These are phyloP conservation scores for Myotis lucifugus DNA, from an alignment of 2,113 vertebrate species.

Conservation along the genomic window DNA sequence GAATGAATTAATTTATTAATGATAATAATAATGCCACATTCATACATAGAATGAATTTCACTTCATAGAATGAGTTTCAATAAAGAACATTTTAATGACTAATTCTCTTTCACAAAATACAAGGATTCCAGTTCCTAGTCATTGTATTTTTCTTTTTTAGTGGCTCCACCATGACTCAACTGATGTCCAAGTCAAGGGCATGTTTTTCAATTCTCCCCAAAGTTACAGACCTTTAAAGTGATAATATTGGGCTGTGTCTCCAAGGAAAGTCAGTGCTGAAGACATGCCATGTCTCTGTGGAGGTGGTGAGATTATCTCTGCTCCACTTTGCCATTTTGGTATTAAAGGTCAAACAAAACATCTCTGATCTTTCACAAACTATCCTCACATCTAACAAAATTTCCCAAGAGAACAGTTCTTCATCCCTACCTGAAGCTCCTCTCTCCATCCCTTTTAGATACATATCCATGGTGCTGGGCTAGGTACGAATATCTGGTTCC, in stretches of 20 bases:
- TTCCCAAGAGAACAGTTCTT: neutral
- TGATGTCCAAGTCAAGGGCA: neutral
- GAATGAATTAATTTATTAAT: neutral
- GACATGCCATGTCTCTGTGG: neutral
- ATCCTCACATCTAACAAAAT: neutral
- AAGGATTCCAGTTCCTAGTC: neutral
- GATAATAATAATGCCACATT: neutral
- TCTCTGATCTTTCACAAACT: neutral
- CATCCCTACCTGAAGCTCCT: neutral
- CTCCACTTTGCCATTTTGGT: neutral
- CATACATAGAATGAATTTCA: neutral
- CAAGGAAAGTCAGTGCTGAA: neutral
- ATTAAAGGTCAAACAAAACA: neutral
- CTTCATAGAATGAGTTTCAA: too few species aligned
- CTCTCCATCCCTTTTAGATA: neutral
- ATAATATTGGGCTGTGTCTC: neutral
- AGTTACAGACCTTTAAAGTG: neutral
- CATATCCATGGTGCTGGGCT: neutral
- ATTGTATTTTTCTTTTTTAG: neutral
- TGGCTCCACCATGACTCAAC: neutral
- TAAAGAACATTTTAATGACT: neutral
- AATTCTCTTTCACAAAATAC: neutral
- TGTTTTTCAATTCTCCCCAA: neutral
- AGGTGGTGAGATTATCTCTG: neutral
- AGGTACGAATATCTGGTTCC: neutral